These are phyloP conservation scores for Etia nguti DNA, from an alignment of 2,113 vertebrate genomes.

Conservation along the genomic window DNA sequence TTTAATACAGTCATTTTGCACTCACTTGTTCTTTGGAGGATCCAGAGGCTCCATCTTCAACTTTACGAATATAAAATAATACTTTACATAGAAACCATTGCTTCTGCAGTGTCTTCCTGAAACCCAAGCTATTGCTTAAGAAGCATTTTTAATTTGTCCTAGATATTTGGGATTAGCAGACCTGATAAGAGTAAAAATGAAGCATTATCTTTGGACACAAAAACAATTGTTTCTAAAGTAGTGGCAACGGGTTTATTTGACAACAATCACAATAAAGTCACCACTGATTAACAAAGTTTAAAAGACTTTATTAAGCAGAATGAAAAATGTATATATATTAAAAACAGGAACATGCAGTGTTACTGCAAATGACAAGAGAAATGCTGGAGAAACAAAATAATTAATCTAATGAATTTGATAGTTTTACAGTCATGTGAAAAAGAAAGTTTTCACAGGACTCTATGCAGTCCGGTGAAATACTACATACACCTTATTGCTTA, in stretches of 20 bases:
- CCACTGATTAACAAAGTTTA: not conserved
- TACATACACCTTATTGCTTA: too few species aligned
- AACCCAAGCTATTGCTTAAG: not conserved
- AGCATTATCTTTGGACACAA: not conserved
- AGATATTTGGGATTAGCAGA: not conserved
- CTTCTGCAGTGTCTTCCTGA: not conserved
- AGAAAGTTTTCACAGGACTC: too few species aligned
- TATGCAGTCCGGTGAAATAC: too few species aligned
- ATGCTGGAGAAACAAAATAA: too few species aligned
- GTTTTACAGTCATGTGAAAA: too few species aligned
- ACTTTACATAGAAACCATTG: not conserved
- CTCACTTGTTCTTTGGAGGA: constrained; percentile 45
- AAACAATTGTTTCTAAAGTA: not conserved
- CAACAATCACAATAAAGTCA: not conserved
- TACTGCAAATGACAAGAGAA: too few species aligned
- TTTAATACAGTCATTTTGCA: not conserved
- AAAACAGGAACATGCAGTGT: too few species aligned
- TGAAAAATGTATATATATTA: not conserved
- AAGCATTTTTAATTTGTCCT: not conserved
- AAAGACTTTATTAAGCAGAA: not conserved
- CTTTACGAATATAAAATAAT: not conserved
- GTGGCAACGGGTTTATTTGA: not conserved
- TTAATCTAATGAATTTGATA: too few species aligned
- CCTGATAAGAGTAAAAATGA: not conserved
- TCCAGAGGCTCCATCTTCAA: constrained; percentile 61